These are phyloP conservation scores for Sminthopsis crassicaudata DNA, from an alignment of 2,113 vertebrate species.

Conservation along the genomic window DNA sequence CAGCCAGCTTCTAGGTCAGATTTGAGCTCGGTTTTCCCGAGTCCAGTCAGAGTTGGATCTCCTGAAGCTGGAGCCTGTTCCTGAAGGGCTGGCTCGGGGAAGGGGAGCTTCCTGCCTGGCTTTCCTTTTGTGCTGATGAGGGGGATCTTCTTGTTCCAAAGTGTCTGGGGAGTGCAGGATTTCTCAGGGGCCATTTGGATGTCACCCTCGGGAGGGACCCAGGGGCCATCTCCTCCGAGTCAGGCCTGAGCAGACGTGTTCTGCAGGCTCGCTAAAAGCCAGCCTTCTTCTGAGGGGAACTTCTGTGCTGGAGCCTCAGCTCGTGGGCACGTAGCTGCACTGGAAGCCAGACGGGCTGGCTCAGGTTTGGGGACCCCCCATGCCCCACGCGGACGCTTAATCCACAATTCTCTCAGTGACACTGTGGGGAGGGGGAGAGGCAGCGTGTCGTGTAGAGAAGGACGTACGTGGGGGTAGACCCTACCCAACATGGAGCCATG, in stretches of 20 bases:
- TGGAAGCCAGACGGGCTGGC: too few species aligned
- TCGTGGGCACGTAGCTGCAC: too few species aligned
- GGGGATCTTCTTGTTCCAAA: neutral
- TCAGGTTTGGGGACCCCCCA: too few species aligned
- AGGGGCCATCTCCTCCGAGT: neutral
- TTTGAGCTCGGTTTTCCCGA: neutral
- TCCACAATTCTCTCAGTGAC: neutral
- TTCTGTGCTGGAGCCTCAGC: neutral
- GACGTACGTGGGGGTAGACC: neutral
- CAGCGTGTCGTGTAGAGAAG: neutral
- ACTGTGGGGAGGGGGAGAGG: neutral
- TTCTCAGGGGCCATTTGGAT: neutral
- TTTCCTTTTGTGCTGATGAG: neutral
- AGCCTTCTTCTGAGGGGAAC: neutral
- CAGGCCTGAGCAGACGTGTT: neutral
- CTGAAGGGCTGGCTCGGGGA: neutral
- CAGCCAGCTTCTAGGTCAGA: neutral
- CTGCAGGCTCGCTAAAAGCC: neutral
- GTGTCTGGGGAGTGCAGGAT: neutral
- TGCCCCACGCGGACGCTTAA: neutral
- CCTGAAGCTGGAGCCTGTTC: neutral
- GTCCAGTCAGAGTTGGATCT: neutral
- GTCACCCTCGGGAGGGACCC: neutral
- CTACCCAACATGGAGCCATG: neutral
- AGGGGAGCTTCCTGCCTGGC: neutral